Base-by-base conservation (phyloP, 2,888 invertebrate species). In the Melipona bicolor region DNA sequence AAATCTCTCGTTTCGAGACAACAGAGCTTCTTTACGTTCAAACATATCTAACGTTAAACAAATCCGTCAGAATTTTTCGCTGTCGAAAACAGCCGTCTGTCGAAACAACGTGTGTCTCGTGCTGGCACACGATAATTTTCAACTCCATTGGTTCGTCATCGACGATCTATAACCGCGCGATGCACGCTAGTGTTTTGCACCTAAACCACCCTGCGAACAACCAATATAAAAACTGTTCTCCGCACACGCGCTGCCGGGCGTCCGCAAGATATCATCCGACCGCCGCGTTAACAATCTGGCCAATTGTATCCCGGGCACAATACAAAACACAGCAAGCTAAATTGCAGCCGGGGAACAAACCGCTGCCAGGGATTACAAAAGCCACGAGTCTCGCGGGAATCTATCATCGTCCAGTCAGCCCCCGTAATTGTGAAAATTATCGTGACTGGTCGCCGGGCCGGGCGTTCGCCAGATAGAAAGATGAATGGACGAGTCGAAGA, bases 371-470 rank as follows among this genome's bases (percentile, higher is more conserved):
- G 65, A 75, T 75, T 75, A 54, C 65, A 75, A 65, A 65, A 67
- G 54, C 64, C 74, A 19, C 65, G 64, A 65, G 43, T 65, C 74
- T 75, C 65, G 54, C 24, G 74, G 65, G 74, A 75, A 75, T 75
- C 65, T 75, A 75, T 75, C 65, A 65, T 73, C 72, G 54, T 49
- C 49, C 72, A 78, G 78, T 56, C 52, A 24, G 32, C 6, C 15
- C 61, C 56, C 21, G 64, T 70, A 64, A 80, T 70, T 56, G 70
- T 50, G 62, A 62, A 77, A 77, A 70, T 71, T 65, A 65, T 78
- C 64, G 69, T 73, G 78, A 54, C 50, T 36, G 27, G 27, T 56
- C 54, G n/a, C 36, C 15, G 19, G 19, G 21, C 64, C 32, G 21
- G 15, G 52, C 36, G 43, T 32, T 74, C 67, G 77, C 67, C 27